Conservation (phyloP, 2,797 vertebrate species). For the Sebastiscus tertius region DNA sequence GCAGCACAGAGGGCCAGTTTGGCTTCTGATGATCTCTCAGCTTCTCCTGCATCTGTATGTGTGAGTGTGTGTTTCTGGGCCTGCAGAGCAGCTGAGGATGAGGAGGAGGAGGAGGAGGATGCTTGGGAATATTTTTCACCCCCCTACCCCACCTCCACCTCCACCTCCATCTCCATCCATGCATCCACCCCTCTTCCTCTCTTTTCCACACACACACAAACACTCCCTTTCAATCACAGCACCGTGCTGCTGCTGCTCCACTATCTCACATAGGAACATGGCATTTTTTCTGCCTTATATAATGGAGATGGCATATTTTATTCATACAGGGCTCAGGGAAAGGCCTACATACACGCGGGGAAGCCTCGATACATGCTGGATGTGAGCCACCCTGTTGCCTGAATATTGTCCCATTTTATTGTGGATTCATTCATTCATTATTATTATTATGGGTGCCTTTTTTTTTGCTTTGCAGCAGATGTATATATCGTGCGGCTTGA, state of each 20-base stretch:
- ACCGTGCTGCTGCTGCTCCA: slow-evolving; percentile 23
- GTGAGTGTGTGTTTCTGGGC: slow-evolving; percentile 22
- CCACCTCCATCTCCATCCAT: no score
- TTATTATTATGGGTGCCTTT: background rate
- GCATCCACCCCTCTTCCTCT: background rate
- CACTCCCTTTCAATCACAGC: slow-evolving; percentile 33
- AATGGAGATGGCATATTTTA: slow-evolving; percentile 69
- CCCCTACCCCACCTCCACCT: background rate
- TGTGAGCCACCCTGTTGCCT: slow-evolving; percentile 44
- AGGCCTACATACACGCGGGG: slow-evolving; percentile 33
- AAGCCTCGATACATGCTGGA: slow-evolving; percentile 26
- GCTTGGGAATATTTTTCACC: slow-evolving; percentile 20
- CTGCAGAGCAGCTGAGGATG: slow-evolving; percentile 46
- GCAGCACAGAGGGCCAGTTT: slow-evolving; percentile 32
- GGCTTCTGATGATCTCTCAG: slow-evolving; percentile 41
- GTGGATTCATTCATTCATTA: background rate
- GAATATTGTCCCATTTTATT: background rate
- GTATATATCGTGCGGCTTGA: background rate
- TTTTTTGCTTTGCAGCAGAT: slow-evolving; percentile 8
- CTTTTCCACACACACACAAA: background rate
- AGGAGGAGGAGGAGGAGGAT: slow-evolving; percentile 53
- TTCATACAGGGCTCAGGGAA: slow-evolving; percentile 49
- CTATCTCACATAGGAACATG: background rate
- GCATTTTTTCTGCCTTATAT: slow-evolving; percentile 56
- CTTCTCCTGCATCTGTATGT: slow-evolving; percentile 9